Percentiles rank a stretch among this genome's conserved stretches.
Conservation (phyloP, 2,888 invertebrate species). For the Eristalis intricaria region DNA sequence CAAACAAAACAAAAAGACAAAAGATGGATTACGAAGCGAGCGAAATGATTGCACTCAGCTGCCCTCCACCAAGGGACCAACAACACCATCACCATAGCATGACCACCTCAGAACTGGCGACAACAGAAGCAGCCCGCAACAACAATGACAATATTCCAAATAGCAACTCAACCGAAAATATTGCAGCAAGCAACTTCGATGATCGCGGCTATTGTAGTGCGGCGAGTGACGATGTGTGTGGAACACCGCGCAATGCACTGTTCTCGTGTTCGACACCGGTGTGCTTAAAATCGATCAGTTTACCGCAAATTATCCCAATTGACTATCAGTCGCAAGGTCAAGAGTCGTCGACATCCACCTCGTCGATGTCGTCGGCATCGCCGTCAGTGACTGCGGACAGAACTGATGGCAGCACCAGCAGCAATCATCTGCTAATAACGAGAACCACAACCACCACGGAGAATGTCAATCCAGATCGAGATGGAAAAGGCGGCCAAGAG, state of each 20-base stretch:
- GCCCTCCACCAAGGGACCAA: conserved; percentile 76
- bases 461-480: conserved; percentile 67
- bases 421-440: conserved; percentile 63
- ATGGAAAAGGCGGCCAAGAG: conserved; percentile 66
- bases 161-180: conserved; percentile 53
- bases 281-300: conserved; percentile 71
- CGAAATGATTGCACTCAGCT: conserved; percentile 78
- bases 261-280: conserved; percentile 75
- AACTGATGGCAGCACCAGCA: conserved; percentile 35
- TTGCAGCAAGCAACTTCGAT: conserved; percentile 19
- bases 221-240: conserved; percentile 49
- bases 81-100: conserved; percentile 57
- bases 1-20: conserved; percentile 26
- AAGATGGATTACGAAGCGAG: conserved; percentile 79
- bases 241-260: conserved; percentile 81
- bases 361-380: conserved; percentile 74
- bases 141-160: conserved; percentile 45
- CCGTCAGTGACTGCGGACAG: conserved; percentile 64
- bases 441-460: conserved; percentile 69
- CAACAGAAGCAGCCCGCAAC: conserved; percentile 13
- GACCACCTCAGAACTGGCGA: conserved; percentile 6
- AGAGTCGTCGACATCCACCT: conserved; percentile 66
- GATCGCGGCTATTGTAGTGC: conserved; percentile 51
- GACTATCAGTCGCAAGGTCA: conserved; percentile 62
- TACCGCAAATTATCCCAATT: conserved; percentile 73